Conservation (phyloP, 2,888 invertebrate genomes). For the Xestoiulus laeticollis region DNA sequence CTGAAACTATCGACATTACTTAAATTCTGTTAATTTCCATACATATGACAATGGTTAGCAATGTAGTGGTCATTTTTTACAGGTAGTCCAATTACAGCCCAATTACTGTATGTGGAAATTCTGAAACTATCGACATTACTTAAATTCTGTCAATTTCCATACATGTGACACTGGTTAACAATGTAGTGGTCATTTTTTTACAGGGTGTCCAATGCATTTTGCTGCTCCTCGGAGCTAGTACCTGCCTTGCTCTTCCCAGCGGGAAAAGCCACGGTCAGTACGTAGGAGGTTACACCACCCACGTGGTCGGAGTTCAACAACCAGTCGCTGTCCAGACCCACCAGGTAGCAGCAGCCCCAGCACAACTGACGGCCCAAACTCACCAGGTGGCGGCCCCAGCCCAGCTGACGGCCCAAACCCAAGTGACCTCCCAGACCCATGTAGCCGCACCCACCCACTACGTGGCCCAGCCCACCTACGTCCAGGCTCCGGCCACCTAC, state of each 20-base stretch:
- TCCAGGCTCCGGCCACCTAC: conserved; percentile 16
- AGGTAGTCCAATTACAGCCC: no score
- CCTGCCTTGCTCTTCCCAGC: conserved; percentile 14
- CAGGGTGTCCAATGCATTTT: conserved; percentile 35
- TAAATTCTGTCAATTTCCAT: no score
- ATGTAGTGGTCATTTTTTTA: background rate
- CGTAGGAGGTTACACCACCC: background rate
- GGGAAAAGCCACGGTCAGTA: conserved; percentile 41
- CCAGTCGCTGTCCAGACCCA: background rate
- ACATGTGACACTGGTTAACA: background rate
- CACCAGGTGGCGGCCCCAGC: background rate
- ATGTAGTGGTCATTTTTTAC: no score
- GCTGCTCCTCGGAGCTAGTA: background rate
- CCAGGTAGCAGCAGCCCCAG: background rate
- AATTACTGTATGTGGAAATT: no score
- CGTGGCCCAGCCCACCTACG: conserved; percentile 34
- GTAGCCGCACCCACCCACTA: background rate
- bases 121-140: no score
- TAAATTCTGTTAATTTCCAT: no score
- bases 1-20: no score
- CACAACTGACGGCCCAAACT: background rate
- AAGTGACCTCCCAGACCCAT: background rate
- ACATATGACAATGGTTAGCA: no score
- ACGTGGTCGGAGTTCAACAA: background rate
- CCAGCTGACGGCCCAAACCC: conserved; percentile 12